Conservation (phyloP, 2,888 invertebrate genomes). For the Epicampocera succincta region DNA sequence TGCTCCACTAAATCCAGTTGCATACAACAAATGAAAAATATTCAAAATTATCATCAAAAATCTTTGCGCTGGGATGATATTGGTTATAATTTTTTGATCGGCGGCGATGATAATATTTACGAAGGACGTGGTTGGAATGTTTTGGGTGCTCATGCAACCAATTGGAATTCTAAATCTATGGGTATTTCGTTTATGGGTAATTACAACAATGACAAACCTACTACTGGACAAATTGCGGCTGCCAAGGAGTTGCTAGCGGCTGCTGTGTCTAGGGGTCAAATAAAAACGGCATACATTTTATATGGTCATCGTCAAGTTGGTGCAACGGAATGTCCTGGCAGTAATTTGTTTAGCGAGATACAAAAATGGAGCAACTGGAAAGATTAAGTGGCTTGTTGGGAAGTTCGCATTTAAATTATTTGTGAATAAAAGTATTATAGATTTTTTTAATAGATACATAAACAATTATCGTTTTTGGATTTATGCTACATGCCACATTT, state of each 20-base stretch:
- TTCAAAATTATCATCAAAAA: conserved; percentile 74
- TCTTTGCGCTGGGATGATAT: conserved; percentile 73
- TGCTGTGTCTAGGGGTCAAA: conserved; percentile 84
- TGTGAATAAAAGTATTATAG: conserved; percentile 27
- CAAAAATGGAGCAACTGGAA: conserved; percentile 84
- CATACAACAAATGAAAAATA: conserved; percentile 71
- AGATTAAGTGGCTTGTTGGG: conserved; percentile 37
- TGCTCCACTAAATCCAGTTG: conserved; percentile 71
- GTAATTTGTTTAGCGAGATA: conserved; percentile 83
- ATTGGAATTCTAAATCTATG: conserved; percentile 73
- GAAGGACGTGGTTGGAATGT: conserved; percentile 75
- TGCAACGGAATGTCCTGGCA: conserved; percentile 86
- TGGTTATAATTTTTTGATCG: conserved; percentile 75
- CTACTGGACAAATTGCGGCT: conserved; percentile 73
- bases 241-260: conserved; percentile 83
- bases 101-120: conserved; percentile 75
- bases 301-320: conserved; percentile 85
- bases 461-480: too few species aligned
- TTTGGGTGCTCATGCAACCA: conserved; percentile 73
- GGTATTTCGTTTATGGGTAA: conserved; percentile 75
- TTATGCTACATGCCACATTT: too few species aligned
- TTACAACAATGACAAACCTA: conserved; percentile 69
- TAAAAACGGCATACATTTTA: conserved; percentile 83
- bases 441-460: too few species aligned
- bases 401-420: background rate